Percentiles rank a stretch among this genome's conserved stretches.
phyloP scores from a whole-genome alignment of 2,797 vertebrate species.

The Crax fasciolata region DNA sequence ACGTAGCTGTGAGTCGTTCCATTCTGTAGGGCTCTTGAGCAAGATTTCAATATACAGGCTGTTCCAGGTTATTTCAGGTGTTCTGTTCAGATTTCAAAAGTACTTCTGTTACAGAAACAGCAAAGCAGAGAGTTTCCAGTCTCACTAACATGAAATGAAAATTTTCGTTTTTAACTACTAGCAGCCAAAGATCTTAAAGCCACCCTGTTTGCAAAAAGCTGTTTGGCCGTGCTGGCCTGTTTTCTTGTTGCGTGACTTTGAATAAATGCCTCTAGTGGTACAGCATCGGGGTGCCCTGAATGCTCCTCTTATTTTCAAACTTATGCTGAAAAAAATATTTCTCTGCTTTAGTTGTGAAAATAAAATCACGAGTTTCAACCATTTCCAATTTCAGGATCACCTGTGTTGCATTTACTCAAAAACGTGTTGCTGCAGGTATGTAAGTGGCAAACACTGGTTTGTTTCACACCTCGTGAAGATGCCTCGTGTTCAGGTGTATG shows the following conservation, averaged over 20 bases:
- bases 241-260: neutral
- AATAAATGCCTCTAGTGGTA: neutral
- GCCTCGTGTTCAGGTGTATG: neutral
- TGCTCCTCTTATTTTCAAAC: neutral
- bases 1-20: neutral
- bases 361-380: neutral
- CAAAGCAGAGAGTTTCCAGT: neutral
- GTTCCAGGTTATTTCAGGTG: neutral
- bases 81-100: neutral
- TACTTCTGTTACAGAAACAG: neutral
- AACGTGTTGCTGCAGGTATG: neutral
- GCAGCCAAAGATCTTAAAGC: neutral
- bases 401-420: neutral
- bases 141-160: neutral
- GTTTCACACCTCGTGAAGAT: neutral
- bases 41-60: neutral
- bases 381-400: neutral
- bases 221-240: neutral
- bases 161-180: neutral
- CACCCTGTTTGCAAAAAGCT: neutral
- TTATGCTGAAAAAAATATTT: neutral
- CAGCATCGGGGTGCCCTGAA: neutral
- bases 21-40: neutral
- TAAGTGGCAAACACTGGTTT: neutral
- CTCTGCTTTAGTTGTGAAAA: neutral